Conservation (phyloP, 2,113 vertebrate species). For the Gymnogyps californianus region DNA sequence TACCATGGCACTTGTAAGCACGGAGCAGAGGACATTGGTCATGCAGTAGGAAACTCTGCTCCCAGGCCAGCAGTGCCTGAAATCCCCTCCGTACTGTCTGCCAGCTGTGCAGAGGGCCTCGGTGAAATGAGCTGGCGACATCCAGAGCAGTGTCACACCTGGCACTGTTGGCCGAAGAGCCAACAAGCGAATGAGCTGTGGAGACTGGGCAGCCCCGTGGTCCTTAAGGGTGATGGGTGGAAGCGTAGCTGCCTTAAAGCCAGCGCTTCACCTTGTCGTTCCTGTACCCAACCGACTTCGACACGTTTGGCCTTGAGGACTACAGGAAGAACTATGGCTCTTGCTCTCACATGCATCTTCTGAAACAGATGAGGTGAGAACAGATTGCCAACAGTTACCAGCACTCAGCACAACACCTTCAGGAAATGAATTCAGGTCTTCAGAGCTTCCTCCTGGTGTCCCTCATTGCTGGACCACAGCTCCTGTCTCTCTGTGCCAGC, state of each 20-base stretch:
- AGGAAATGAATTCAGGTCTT: background rate
- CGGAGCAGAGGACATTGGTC: background rate
- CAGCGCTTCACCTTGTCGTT: background rate
- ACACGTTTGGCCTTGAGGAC: background rate
- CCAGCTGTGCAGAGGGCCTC: background rate
- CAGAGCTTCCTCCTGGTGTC: background rate
- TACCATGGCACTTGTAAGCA: background rate
- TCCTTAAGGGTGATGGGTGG: background rate
- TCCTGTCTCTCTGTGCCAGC: background rate
- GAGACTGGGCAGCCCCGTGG: background rate
- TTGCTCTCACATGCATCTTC: background rate
- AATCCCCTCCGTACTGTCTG: too few relatives aligned
- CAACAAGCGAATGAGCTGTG: fast-evolving
- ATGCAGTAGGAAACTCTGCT: background rate
- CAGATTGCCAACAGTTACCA: background rate
- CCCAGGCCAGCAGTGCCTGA: background rate
- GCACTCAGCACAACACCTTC: background rate
- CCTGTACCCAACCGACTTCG: background rate
- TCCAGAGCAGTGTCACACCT: background rate
- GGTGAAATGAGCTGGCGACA: background rate
- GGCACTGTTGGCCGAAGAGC: background rate
- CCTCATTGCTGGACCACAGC: background rate
- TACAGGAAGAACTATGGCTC: fast-evolving
- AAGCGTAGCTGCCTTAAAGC: background rate
- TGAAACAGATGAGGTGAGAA: background rate